Evolutionary conservation across 1,140 invertebrate genomes (phyloP).

Genomic region (Tetragonula clypearis): DNA sequence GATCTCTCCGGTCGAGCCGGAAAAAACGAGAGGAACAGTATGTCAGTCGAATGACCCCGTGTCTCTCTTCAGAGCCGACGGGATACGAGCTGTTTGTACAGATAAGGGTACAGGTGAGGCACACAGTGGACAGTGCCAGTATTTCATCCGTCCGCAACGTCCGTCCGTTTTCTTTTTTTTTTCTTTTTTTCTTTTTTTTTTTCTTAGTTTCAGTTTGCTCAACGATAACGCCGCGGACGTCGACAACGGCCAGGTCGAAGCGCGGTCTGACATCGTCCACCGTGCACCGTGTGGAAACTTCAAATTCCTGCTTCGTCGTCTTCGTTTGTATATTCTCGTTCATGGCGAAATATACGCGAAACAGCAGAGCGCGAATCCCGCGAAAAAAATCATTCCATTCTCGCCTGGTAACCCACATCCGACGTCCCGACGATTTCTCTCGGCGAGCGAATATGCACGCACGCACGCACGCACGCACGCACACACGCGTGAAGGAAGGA

Average conservation of each 20-base stretch:
- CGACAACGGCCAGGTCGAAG: conserved; percentile 37
- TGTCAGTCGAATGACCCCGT: conserved; percentile 57
- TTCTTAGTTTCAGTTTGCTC: conserved; percentile 65
- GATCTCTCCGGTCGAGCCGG: conserved; percentile 20
- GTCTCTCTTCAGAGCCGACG: conserved; percentile 69
- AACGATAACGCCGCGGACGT: conserved; percentile 67
- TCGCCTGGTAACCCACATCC: conserved; percentile 3
- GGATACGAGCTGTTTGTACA: conserved; percentile 77
- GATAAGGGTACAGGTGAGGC: conserved; percentile 78
- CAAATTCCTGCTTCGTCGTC: not conserved
- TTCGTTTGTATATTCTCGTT: too few relatives aligned
- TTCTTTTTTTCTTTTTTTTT: too few relatives aligned
- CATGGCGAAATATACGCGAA: too few relatives aligned
- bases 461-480: too few relatives aligned
- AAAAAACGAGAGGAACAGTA: conserved; percentile 56
- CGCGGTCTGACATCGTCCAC: not conserved
- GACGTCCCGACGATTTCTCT: not conserved
- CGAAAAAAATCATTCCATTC: not conserved
- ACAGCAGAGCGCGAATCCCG: not conserved
- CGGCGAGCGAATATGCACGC: not conserved
- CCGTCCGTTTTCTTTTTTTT: conserved; percentile 57
- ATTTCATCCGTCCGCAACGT: conserved; percentile 74
- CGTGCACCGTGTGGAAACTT: not conserved
- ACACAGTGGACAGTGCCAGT: conserved; percentile 77
- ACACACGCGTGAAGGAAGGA: not conserved